A percentile compares a stretch with the other conserved stretches of the same genome.
These are phyloP conservation scores for Puntigrus tetrazona DNA, from an alignment of 2,113 vertebrate genomes.

Conservation along the genomic window DNA sequence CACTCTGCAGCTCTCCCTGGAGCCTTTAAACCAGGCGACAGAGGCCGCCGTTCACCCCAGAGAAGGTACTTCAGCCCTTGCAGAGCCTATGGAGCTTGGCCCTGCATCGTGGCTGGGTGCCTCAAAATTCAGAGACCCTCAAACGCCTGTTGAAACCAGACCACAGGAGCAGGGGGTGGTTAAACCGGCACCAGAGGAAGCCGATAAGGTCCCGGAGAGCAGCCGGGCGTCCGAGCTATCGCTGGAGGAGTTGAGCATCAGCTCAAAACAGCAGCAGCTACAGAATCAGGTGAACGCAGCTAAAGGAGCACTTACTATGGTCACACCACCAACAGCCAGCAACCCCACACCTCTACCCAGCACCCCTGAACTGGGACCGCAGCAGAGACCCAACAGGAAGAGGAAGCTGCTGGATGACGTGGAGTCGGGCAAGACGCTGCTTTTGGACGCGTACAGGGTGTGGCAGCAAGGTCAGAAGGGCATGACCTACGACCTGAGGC, in stretches of 20 bases:
- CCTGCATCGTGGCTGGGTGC: conserved; percentile 69
- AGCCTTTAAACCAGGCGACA: conserved; percentile 66
- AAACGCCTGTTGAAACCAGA: conserved; percentile 49
- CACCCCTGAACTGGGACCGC: conserved; percentile 58
- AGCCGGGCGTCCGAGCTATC: conserved; percentile 86
- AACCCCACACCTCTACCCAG: conserved; percentile 23
- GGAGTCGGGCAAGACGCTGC: conserved; percentile 87
- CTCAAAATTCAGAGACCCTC: conserved; percentile 62
- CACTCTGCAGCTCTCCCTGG: conserved; percentile 39
- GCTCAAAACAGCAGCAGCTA: conserved; percentile 76
- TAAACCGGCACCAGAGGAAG: conserved; percentile 55
- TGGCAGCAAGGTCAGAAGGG: conserved; percentile 99
- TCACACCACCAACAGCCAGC: conserved; percentile 50
- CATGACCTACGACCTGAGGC: conserved; percentile 89
- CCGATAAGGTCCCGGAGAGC: conserved; percentile 76
- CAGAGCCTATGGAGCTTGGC: conserved; percentile 89
- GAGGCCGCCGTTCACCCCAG: conserved; percentile 65
- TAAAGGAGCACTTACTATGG: conserved; percentile 62
- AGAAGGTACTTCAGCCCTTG: conserved; percentile 64
- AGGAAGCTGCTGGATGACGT: conserved; percentile 85
- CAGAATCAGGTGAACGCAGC: conserved; percentile 38
- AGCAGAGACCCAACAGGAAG: conserved; percentile 82
- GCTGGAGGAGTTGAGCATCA: conserved; percentile 94
- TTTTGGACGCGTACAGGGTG: conserved; percentile 92
- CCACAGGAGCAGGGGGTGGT: conserved; percentile 60